These are phyloP conservation scores for Triplophysa tibetana DNA, from an alignment of 2,113 vertebrate genomes.

Conservation along the genomic window DNA sequence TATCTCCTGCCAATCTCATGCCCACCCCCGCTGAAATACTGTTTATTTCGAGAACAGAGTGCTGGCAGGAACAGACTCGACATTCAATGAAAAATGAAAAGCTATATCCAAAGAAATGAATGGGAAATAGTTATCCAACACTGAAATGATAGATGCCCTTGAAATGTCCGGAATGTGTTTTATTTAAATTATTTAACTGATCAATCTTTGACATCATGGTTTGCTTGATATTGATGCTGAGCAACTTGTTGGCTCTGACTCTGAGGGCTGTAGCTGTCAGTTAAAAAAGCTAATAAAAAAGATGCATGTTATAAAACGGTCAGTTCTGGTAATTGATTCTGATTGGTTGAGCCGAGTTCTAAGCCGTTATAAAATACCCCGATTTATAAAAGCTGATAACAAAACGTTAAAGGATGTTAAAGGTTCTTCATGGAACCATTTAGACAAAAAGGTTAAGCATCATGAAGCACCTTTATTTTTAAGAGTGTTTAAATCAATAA, in stretches of 20 bases:
- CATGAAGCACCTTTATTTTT: too few species aligned
- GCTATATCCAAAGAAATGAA: not conserved
- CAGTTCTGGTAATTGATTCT: too few species aligned
- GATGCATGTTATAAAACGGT: too few species aligned
- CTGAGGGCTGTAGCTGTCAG: not conserved
- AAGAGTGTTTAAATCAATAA: too few species aligned
- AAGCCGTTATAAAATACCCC: too few species aligned
- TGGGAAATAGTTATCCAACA: not conserved
- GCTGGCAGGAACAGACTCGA: not conserved
- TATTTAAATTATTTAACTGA: not conserved
- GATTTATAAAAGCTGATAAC: too few species aligned
- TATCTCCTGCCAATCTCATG: conserved; percentile 53
- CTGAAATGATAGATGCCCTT: not conserved
- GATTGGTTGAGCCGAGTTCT: too few species aligned
- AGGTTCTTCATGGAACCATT: too few species aligned
- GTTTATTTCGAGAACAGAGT: conserved; percentile 35
- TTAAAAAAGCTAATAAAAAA: not conserved
- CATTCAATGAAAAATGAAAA: conserved; percentile 17
- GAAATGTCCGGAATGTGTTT: not conserved
- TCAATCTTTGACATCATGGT: not conserved
- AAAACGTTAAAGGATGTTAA: too few species aligned
- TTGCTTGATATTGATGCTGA: not conserved
- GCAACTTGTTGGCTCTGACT: too few species aligned
- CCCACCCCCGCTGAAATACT: conserved; percentile 17
- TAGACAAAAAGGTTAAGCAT: too few species aligned